Evolutionary conservation across 2,797 vertebrate species (phyloP).

Genomic region (Graptemys geographica): DNA sequence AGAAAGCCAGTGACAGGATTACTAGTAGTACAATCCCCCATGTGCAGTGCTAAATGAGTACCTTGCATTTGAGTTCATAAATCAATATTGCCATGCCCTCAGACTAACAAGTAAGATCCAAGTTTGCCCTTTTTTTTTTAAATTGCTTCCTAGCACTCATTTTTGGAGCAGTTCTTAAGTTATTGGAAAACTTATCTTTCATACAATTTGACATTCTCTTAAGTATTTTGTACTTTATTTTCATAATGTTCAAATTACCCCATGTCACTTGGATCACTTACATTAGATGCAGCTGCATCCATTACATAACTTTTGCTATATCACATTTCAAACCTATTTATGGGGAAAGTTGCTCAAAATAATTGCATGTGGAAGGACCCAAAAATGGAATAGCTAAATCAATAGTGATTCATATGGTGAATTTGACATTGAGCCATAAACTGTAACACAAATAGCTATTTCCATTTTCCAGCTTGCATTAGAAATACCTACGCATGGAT

Average conservation of each 20-base stretch:
- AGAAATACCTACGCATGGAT: not conserved
- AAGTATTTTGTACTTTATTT: conserved; percentile 39
- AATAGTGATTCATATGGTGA: not conserved
- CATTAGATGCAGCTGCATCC: conserved; percentile 10
- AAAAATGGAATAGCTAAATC: conserved; percentile 8
- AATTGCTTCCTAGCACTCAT: conserved; percentile 29
- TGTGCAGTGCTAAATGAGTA: not conserved
- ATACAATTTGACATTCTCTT: not conserved
- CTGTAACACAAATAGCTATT: not conserved
- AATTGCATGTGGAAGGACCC: not conserved
- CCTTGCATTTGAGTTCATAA: not conserved
- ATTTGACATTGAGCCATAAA: not conserved
- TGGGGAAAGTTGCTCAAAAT: not conserved
- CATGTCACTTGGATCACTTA: conserved; percentile 38
- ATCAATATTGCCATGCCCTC: not conserved
- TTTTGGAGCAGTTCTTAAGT: conserved; percentile 46
- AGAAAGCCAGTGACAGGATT: not conserved
- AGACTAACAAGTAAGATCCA: not conserved
- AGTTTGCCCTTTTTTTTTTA: not conserved
- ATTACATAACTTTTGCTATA: conserved; percentile 28
- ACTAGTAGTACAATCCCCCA: not conserved
- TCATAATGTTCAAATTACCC: conserved; percentile 36
- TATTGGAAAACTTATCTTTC: not conserved
- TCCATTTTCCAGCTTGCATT: not conserved
- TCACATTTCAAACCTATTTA: conserved; percentile 41